Conservation (phyloP, 2,113 vertebrate genomes). For the Lichenostomus cassidix region DNA sequence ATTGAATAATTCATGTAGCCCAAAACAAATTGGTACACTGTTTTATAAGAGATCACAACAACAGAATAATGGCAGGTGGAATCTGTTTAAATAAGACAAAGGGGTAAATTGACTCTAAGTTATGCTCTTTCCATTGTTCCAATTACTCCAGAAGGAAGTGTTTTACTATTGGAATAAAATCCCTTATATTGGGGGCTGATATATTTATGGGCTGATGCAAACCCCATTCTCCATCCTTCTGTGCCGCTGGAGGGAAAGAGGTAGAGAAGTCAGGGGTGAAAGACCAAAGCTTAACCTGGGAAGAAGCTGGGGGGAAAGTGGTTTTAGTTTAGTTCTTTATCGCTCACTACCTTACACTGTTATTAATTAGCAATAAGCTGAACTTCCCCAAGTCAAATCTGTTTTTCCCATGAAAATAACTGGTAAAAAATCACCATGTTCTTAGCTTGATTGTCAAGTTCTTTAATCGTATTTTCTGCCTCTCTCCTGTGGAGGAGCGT, state of each 20-base stretch:
- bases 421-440: not conserved
- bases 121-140: not conserved
- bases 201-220: not conserved
- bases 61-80: not conserved
- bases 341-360: not conserved
- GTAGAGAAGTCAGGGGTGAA: not conserved
- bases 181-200: not conserved
- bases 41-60: not conserved
- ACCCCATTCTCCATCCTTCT: not conserved
- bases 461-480: not conserved
- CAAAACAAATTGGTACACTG: not conserved
- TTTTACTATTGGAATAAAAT: not conserved
- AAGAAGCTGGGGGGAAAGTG: rapidly evolving
- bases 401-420: not conserved
- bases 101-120: not conserved
- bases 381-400: not conserved
- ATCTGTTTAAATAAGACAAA: not conserved
- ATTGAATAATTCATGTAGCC: not conserved
- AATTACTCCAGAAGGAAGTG: not conserved
- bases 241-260: not conserved
- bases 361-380: not conserved
- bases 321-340: not conserved
- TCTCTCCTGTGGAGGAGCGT: not conserved
- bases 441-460: not conserved
- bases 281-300: not conserved